These are phyloP conservation scores for Falco naumanni DNA, from an alignment of 2,797 vertebrate genomes.

Conservation along the genomic window DNA sequence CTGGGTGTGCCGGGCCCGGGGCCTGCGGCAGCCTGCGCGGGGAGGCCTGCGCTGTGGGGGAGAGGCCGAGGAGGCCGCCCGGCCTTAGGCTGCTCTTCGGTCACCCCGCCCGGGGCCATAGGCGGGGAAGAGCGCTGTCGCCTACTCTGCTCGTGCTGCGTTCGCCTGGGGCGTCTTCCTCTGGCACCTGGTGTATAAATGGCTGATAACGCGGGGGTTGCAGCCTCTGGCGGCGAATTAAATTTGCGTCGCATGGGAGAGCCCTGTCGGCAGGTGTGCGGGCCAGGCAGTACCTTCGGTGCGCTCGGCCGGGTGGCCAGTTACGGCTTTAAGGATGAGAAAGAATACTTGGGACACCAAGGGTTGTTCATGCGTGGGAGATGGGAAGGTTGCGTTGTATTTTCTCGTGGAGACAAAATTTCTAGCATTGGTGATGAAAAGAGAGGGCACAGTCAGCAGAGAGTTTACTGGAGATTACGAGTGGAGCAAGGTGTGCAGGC, in stretches of 20 bases:
- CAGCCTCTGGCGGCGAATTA: accelerated
- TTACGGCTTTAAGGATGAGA: neutral
- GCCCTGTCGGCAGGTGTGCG: neutral
- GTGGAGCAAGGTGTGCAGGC: accelerated
- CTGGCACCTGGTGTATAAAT: neutral
- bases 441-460: neutral
- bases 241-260: accelerated
- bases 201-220: neutral
- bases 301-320: accelerated
- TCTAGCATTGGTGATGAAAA: neutral
- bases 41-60: accelerated
- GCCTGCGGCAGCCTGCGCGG: accelerated
- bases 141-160: neutral
- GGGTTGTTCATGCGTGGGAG: neutral
- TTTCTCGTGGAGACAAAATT: neutral
- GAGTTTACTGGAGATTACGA: neutral
- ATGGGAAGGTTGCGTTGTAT: accelerated
- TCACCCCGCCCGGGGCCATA: accelerated
- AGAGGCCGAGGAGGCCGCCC: no score
- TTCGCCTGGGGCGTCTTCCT: neutral
- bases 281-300: accelerated
- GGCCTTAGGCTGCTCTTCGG: accelerated
- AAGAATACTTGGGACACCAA: neutral
- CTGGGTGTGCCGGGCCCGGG: neutral
- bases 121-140: neutral